Base-by-base conservation (phyloP, 2,797 vertebrate genomes). In the Chromis chromis region DNA sequence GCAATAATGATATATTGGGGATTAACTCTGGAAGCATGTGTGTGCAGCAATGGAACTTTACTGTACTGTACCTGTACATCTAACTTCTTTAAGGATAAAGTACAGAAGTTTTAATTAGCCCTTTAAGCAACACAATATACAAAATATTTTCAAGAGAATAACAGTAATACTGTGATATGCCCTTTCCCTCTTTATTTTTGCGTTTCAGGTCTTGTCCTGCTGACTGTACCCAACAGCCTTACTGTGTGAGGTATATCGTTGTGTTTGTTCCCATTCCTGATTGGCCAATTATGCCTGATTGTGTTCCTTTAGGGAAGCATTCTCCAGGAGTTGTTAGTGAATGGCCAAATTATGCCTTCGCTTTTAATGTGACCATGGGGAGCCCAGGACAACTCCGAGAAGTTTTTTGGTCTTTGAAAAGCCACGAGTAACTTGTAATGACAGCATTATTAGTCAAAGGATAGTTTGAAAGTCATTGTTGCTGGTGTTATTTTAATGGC, bases 221-320 rank as follows among this genome's bases (percentile, higher is more conserved):
- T 48, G 66, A 66, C 70, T 74, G 60, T 77, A 56, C 82, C 71
- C 77, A 74, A 68, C 82, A 76, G 79, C 69, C 65, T 80, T 88
- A 72, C 87, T 31, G 85, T 88, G 88, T 90, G 91, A 83, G 87
- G 89, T 89, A 88, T 85, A 82, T 78, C 36, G 80, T 83, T 80
- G 63, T 89, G 87, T 90, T 91, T 90, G 87, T 87, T 90, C 86
- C 75, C 82, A 62, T 52, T 89, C 87, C 70, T 92, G 92, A 94
- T 92, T 92, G 91, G 88, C 83, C 88, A 91, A 94, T 94, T 94
- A 92, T 78, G 81, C 44, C 84, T 93, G 92, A 93, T 93, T 94
- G 89, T 91, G 87, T 91, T 93, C 84, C 92, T 91, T 84, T 83
- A 90, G 90, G 88, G 81, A 83, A 87, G 81, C 79, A 73, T 90